A percentile compares a stretch with the other conserved stretches of the same genome.
phyloP scores from a whole-genome alignment of 2,113 vertebrate genomes.

The Cebus imitator region DNA sequence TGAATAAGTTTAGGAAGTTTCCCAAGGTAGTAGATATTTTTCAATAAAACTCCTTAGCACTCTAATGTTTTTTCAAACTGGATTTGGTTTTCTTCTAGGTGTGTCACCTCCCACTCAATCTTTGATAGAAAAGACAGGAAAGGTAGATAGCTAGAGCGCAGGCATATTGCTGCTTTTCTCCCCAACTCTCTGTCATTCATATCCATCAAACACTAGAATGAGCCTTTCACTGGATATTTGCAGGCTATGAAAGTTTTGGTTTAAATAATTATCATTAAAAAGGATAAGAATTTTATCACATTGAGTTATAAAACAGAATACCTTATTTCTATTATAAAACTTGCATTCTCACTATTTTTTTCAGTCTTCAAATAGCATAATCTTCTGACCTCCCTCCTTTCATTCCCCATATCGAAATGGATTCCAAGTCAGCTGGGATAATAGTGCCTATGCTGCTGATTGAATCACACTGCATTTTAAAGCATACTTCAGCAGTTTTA shows the following conservation, averaged over 20 bases:
- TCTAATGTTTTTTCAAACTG: background rate
- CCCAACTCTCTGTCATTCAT: background rate
- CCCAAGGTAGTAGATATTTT: background rate
- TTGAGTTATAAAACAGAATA: background rate
- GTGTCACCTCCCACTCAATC: background rate
- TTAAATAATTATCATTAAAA: background rate
- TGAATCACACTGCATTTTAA: conserved; percentile 40
- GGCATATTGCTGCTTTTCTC: background rate
- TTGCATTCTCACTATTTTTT: conserved; percentile 3
- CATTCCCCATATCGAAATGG: background rate
- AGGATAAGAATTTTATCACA: background rate
- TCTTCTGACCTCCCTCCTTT: conserved; percentile 28
- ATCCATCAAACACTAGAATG: background rate
- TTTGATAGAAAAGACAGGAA: background rate
- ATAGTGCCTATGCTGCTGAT: background rate
- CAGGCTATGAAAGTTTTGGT: background rate
- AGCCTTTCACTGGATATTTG: background rate
- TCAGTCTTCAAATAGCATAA: background rate
- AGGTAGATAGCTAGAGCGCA: too few species aligned
- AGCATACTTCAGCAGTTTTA: conserved; percentile 30
- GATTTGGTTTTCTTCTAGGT: background rate
- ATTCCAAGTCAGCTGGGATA: conserved; percentile 27
- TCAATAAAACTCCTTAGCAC: background rate
- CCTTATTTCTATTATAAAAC: background rate
- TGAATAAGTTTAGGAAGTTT: background rate